Evolutionary conservation across 1,140 invertebrate genomes (phyloP).

Genomic region (Nilaparvata lugens): DNA sequence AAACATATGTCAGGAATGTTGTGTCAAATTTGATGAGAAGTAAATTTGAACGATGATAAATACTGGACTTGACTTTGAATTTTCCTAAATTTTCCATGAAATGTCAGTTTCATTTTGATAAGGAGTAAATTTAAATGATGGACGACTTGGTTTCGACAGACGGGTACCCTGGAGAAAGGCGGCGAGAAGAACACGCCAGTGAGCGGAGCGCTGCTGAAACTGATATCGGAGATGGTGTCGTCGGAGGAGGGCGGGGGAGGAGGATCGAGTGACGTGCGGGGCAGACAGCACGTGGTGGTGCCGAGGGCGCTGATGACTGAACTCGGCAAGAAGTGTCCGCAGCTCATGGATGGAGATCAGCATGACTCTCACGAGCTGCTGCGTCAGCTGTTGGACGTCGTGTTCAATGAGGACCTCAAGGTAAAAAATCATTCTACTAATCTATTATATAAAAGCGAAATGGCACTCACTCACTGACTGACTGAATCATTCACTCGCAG

Average conservation of each 20-base stretch:
- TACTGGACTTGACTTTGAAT: too few relatives aligned
- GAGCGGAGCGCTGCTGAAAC: slow-evolving; percentile 53
- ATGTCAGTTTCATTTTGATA: too few relatives aligned
- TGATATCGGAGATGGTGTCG: slow-evolving; percentile 37
- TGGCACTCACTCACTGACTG: too few relatives aligned
- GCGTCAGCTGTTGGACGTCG: slow-evolving; percentile 76
- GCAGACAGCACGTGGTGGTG: slow-evolving; percentile 29
- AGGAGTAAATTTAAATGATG: too few relatives aligned
- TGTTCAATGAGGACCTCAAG: slow-evolving; percentile 53
- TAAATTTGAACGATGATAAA: too few relatives aligned
- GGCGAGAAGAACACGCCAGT: slow-evolving; percentile 62
- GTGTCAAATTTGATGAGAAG: too few relatives aligned
- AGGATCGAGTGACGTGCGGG: not conserved
- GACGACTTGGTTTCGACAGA: slow-evolving; percentile 22
- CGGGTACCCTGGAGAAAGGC: slow-evolving; percentile 51
- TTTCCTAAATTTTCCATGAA: too few relatives aligned
- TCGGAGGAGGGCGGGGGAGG: slow-evolving; percentile 7
- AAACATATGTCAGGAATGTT: too few relatives aligned
- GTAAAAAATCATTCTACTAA: slow-evolving; percentile 26
- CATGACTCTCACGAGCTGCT: slow-evolving; percentile 95
- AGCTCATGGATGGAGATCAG: slow-evolving; percentile 89
- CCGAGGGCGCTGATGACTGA: slow-evolving; percentile 63
- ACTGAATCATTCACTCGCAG: too few relatives aligned
- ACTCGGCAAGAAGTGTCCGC: slow-evolving; percentile 64
- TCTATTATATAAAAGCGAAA: too few relatives aligned